Evolutionary conservation across 2,797 vertebrate genomes (phyloP).

Genomic region (Acanthis flammea): DNA sequence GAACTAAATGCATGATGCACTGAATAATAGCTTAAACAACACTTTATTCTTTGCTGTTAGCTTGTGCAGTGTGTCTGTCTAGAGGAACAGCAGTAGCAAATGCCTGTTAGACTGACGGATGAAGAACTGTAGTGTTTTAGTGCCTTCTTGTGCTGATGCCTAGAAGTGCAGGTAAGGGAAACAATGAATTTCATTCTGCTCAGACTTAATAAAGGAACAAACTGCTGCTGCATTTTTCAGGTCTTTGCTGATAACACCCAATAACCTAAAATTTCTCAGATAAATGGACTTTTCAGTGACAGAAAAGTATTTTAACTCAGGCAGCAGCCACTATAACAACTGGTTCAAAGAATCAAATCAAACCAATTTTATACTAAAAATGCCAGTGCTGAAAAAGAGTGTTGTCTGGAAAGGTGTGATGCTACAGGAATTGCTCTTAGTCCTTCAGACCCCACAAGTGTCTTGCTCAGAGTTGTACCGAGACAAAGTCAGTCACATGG

Average conservation of each 20-base stretch:
- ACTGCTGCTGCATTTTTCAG: neutral
- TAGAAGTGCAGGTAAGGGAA: conserved; percentile 67
- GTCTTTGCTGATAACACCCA: neutral
- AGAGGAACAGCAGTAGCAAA: neutral
- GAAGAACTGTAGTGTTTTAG: conserved; percentile 70
- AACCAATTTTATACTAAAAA: neutral
- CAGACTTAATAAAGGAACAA: neutral
- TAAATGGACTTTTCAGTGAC: neutral
- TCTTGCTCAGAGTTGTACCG: neutral
- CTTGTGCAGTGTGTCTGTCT: neutral
- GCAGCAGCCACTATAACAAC: neutral
- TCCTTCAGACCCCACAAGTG: neutral
- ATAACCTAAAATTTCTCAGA: neutral
- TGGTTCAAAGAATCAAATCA: neutral
- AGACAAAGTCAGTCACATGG: neutral
- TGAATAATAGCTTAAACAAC: neutral
- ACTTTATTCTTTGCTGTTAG: neutral
- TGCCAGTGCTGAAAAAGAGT: neutral
- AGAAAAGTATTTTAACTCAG: neutral
- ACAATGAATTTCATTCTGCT: neutral
- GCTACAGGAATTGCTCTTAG: neutral
- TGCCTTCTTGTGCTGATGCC: conserved; percentile 75
- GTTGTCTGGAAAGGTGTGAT: neutral
- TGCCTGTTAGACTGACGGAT: neutral
- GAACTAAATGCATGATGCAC: neutral